Base-by-base conservation (phyloP, 2,797 vertebrate species). In the Eospalax fontanierii region DNA sequence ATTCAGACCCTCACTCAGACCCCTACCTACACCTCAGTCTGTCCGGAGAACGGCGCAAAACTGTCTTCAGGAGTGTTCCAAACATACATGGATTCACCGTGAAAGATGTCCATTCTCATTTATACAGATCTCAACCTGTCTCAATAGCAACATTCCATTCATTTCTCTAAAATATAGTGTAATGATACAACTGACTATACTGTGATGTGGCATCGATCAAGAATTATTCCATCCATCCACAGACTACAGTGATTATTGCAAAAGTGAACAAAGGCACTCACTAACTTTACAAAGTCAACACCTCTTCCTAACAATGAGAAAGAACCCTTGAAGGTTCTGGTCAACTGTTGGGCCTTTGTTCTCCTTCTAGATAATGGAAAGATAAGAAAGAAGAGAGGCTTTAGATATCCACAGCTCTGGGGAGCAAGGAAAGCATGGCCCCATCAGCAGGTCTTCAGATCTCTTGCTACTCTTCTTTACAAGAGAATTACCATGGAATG, bases 121-220 rank as follows among this genome's bases (percentile, higher is more conserved):
- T 66, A 43, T 57, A 61, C 14, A 87, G 9, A 92, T 33, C 22
- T 68, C 83, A 84, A 28, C 35, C 38, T 59, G 61, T 79, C 28
- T 71, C 43, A 46, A 80, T 83, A 65, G 33, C 43, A 79, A 68
- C 6, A 59, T 4, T 54, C 71, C n/a, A 57, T 59, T 81, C 68
- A 73, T 65, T 86, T 94, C 65, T 75, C 61, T 90, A 92, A 96
- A 92, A 81, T 35, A 73, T 1, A 92, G 40, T 35, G 33, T 33
- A 66, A 92, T 4, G 4, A 16, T 38, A 54, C 1, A 33, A 78
- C 35, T 83, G 57, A 57, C n/a, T 24, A 68, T 10, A 71, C 14
- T 14, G 24, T 28, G 19, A 63, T 10, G 0, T 66, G 82, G n/a
- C 24, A 80, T 38, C 92, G 71, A 73, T 38, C 46, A 85, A 87